Evolutionary conservation across 2,888 invertebrate genomes (phyloP), one percentile per base, ranked within the genome.

Genomic region (Cataglyphis rosenhaueri): DNA sequence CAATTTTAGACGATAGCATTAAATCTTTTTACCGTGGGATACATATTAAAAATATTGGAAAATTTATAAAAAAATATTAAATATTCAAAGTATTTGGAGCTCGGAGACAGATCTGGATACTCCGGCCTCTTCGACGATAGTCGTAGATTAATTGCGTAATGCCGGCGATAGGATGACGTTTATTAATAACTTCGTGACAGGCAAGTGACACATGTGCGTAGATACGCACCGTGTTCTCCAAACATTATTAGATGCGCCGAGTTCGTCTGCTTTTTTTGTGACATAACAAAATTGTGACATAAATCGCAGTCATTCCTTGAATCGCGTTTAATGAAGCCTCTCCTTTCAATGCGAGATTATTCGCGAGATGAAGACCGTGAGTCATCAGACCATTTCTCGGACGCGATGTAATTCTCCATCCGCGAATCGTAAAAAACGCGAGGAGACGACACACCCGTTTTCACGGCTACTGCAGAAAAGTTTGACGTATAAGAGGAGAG

Each of bases 171-270:
- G 85, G 81, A 85, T 83, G 84, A 84, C 83, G 87, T 88, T 90
- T 91, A 91, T 91, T 91, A 91, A 90, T 91, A 91, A 88, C 86
- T 84, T 84, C 61, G 81, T 84, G 86, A 88, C 86, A 88, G 83
- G 66, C 52, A 52, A 81, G 57, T 85, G 86, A 87, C 89, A 87
- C 88, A 85, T 84, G 85, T 86, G 87, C 84, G 70, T 73, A 81
- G 70, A 73, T 64, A 65, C 65, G 59, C 18, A 65, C n/a, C 62
- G 12, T 25, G 44, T 25, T 52, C 61, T 79, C 68, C 29, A 18
- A 25, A 35, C 59, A 55, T 65, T 71, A 70, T 65, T 71, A 70
- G 32, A n/a, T 41, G 25, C 21, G 64, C 38, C 81, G 52, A 25
- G 41, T 12, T 12, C 29, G 6, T 8, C n/a, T 52, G 8, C 0